These are phyloP conservation scores for Lepidothrix coronata DNA, from an alignment of 2,113 vertebrate genomes.

Conservation along the genomic window DNA sequence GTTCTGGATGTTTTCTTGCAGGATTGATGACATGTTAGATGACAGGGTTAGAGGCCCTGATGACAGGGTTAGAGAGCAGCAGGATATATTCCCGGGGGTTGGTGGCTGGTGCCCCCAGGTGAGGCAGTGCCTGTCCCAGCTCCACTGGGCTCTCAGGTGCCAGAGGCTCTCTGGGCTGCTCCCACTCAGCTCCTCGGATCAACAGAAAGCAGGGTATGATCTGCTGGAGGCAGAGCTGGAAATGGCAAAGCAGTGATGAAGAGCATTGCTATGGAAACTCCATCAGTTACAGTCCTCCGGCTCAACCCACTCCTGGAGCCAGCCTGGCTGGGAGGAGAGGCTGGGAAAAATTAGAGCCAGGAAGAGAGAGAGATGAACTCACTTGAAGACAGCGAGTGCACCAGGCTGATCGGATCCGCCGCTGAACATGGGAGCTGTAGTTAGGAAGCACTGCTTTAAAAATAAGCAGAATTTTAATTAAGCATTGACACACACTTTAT, in stretches of 20 bases:
- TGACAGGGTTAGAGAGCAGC: rapidly evolving
- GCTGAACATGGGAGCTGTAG: neutral
- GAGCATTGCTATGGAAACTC: slow-evolving; percentile 64
- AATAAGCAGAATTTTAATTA: slow-evolving; percentile 55
- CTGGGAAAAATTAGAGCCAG: neutral
- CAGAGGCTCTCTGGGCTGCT: neutral
- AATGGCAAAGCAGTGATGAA: neutral
- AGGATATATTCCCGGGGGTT: rapidly evolving
- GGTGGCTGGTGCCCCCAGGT: rapidly evolving
- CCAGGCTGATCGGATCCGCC: neutral
- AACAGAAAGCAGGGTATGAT: neutral
- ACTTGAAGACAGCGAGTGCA: slow-evolving; percentile 1
- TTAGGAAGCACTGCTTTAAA: slow-evolving; percentile 26
- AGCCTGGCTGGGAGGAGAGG: neutral
- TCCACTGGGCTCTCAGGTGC: neutral
- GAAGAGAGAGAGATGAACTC: neutral
- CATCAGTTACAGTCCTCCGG: neutral
- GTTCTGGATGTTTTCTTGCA: neutral
- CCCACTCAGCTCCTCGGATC: neutral
- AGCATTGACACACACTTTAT: neutral
- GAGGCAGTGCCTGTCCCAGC: neutral
- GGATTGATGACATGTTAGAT: rapidly evolving
- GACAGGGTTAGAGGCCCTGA: neutral
- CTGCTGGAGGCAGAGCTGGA: slow-evolving; percentile 26
- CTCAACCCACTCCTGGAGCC: neutral